Evolutionary conservation across 2,113 vertebrate genomes (phyloP).

Genomic region (Amazona vittata): DNA sequence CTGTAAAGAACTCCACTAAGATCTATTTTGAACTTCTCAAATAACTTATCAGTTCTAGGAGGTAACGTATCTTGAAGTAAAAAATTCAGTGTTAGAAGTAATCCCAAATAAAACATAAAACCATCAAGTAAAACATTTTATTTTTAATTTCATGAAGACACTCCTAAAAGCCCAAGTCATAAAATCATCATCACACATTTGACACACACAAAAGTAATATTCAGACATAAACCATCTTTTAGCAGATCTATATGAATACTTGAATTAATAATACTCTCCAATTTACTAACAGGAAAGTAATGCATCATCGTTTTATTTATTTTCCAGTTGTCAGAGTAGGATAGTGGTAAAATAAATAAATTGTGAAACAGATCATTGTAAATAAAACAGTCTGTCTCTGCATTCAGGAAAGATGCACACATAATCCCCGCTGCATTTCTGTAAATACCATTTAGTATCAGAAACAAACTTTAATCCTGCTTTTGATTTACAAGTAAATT

Average conservation of each 20-base stretch:
- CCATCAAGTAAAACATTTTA: neutral
- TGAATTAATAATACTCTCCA: neutral
- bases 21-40: neutral
- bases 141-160: neutral
- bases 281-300: neutral
- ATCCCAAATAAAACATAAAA: neutral
- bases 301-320: neutral
- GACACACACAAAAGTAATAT: neutral
- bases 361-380: neutral
- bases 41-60: neutral
- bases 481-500: neutral
- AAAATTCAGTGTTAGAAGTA: neutral
- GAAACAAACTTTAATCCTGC: neutral
- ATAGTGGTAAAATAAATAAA: neutral
- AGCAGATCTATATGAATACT: neutral
- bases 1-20: neutral
- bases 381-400: neutral
- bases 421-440: neutral
- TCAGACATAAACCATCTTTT: neutral
- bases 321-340: neutral
- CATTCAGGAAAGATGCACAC: neutral
- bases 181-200: neutral
- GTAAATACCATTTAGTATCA: rapidly evolving
- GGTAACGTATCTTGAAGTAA: neutral
- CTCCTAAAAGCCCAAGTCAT: neutral